phyloP scores from a whole-genome alignment of 2,797 vertebrate genomes.

The Meda fulgida region DNA sequence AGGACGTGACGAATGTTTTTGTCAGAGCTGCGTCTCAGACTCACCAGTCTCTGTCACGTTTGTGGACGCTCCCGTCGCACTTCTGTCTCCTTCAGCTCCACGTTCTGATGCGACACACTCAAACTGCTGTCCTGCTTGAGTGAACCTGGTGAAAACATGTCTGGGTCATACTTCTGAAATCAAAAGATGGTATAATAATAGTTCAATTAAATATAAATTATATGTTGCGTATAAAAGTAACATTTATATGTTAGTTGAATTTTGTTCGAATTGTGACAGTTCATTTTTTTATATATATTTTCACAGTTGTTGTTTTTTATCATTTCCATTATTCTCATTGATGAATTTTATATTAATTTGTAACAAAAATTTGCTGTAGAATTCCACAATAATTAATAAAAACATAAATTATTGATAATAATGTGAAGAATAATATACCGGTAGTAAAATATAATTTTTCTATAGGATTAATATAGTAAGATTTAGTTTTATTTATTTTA shows the following conservation, averaged over 20 bases:
- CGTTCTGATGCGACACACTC: background rate
- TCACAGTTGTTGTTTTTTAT: background rate
- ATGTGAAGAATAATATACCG: background rate
- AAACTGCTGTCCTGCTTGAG: background rate
- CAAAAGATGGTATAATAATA: background rate
- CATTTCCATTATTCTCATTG: background rate
- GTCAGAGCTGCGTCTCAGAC: conserved; percentile 29
- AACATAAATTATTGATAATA: background rate
- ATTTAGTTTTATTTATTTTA: no score
- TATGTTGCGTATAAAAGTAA: background rate
- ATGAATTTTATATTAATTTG: background rate
- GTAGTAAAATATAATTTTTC: background rate
- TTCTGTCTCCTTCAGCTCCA: background rate
- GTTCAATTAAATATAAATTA: background rate
- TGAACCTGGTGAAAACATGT: background rate
- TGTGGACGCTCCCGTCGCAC: conserved; percentile 15
- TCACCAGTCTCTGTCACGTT: conserved; percentile 17
- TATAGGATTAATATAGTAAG: no score
- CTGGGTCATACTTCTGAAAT: background rate
- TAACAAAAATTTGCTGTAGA: accelerated
- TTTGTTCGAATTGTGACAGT: background rate
- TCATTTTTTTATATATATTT: no score
- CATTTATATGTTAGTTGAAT: background rate
- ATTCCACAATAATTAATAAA: background rate
- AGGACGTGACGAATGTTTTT: conserved; percentile 51